Evolutionary conservation across 2,888 invertebrate species (phyloP).

Genomic region (Eupithecia centaureata): DNA sequence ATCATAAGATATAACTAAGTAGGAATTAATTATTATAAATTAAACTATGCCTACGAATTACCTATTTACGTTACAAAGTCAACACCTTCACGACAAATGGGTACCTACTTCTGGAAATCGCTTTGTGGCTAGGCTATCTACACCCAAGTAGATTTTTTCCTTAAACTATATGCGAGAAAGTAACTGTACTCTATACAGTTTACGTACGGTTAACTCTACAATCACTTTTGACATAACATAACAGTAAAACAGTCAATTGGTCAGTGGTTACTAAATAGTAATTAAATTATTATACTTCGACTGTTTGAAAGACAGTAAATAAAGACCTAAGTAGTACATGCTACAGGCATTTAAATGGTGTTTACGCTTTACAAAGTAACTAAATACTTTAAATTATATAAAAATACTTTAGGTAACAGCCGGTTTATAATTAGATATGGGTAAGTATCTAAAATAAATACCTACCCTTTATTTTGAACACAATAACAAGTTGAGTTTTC

Average conservation of each 20-base stretch:
- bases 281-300: background rate
- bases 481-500: slow-evolving; percentile 11
- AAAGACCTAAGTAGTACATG: background rate
- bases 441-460: background rate
- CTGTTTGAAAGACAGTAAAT: slow-evolving; percentile 5
- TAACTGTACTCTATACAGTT: slow-evolving; percentile 62
- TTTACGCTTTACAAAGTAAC: background rate
- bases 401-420: slow-evolving; percentile 24
- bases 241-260: slow-evolving; percentile 24
- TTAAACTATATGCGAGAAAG: slow-evolving; percentile 66
- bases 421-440: background rate
- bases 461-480: slow-evolving; percentile 1
- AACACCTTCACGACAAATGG: slow-evolving; percentile 46
- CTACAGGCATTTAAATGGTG: slow-evolving; percentile 7
- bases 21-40: slow-evolving; percentile 54
- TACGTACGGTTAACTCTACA: slow-evolving; percentile 69
- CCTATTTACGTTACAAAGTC: slow-evolving; percentile 58
- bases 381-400: background rate
- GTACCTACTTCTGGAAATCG: slow-evolving; percentile 49
- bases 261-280: slow-evolving; percentile 7
- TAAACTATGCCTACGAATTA: slow-evolving; percentile 65
- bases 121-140: slow-evolving; percentile 51
- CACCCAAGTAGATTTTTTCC: slow-evolving; percentile 44
- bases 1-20: slow-evolving; percentile 49
- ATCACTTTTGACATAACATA: slow-evolving; percentile 60